Evolutionary conservation across 2,113 vertebrate species (phyloP).

Genomic region (Rousettus leschenaultii): DNA sequence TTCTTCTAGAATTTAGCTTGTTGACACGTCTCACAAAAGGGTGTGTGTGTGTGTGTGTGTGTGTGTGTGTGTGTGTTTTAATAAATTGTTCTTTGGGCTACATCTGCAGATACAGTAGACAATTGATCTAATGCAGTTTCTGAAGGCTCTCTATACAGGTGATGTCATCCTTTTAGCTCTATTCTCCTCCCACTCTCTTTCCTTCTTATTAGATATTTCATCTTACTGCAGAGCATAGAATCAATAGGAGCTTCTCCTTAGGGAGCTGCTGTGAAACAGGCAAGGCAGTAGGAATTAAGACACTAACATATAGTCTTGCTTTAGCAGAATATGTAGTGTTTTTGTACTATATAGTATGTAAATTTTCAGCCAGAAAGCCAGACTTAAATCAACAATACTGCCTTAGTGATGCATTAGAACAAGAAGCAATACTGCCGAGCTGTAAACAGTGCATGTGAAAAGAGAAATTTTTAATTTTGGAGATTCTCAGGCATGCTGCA

Average conservation of each 20-base stretch:
- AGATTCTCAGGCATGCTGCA: slow-evolving; percentile 75
- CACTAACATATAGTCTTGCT: slow-evolving; percentile 79
- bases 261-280: slow-evolving; percentile 87
- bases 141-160: slow-evolving; percentile 88
- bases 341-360: slow-evolving; percentile 69
- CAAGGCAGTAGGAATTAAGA: slow-evolving; percentile 84
- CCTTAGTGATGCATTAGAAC: slow-evolving; percentile 80
- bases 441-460: slow-evolving; percentile 80
- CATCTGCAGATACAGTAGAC: slow-evolving; percentile 90
- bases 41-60: slow-evolving; percentile 67
- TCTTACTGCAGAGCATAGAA: slow-evolving; percentile 93
- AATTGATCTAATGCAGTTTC: slow-evolving; percentile 97
- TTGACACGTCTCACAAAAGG: slow-evolving; percentile 61
- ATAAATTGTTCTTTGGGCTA: slow-evolving; percentile 88
- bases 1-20: slow-evolving; percentile 62
- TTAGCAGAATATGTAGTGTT: slow-evolving; percentile 80
- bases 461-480: slow-evolving; percentile 75
- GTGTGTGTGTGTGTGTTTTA: slow-evolving; percentile 82
- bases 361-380: slow-evolving; percentile 80
- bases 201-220: slow-evolving; percentile 93
- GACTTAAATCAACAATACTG: slow-evolving; percentile 75
- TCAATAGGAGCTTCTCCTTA: slow-evolving; percentile 89
- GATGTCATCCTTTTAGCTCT: slow-evolving; percentile 92
- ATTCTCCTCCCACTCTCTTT: slow-evolving; percentile 92
- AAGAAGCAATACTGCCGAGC: slow-evolving; percentile 82